A percentile compares a stretch with the other conserved stretches of the same genome.
Conservation (phyloP, 2,113 vertebrate genomes). For the Nesogale talazaci region DNA sequence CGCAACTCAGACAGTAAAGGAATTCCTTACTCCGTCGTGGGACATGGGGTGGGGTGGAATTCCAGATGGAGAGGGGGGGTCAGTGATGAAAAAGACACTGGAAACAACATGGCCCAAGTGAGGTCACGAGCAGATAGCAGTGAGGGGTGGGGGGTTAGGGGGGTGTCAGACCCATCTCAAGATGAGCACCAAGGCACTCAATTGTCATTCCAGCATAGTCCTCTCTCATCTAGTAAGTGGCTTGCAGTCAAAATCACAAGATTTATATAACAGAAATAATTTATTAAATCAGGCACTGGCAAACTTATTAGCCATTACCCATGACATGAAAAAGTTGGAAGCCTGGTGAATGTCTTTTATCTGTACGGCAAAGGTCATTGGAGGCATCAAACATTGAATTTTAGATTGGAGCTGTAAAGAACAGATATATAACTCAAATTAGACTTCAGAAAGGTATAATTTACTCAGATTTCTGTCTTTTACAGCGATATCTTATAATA, state of each 20-base stretch:
- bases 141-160: no score
- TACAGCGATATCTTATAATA: constrained; percentile 57
- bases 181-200: not conserved
- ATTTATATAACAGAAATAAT: constrained; percentile 55
- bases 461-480: constrained; percentile 60
- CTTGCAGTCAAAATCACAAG: constrained; percentile 27
- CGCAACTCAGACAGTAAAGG: not conserved
- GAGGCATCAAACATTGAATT: constrained; percentile 45
- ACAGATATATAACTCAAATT: constrained; percentile 45
- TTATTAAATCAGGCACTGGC: constrained; percentile 46
- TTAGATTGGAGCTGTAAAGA: not conserved
- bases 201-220: constrained; percentile 14
- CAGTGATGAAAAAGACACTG: not conserved
- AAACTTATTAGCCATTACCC: constrained; percentile 53
- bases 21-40: not conserved
- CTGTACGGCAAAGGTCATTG: constrained; percentile 50
- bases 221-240: not conserved
- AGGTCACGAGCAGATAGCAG: not conserved
- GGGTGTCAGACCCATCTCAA: not conserved
- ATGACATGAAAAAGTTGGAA: constrained; percentile 31
- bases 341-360: constrained; percentile 54
- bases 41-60: not conserved
- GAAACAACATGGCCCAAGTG: not conserved
- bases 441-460: constrained; percentile 52
- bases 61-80: not conserved